These are phyloP conservation scores for Onychostoma macrolepis DNA, from an alignment of 2,113 vertebrate species.

Conservation along the genomic window DNA sequence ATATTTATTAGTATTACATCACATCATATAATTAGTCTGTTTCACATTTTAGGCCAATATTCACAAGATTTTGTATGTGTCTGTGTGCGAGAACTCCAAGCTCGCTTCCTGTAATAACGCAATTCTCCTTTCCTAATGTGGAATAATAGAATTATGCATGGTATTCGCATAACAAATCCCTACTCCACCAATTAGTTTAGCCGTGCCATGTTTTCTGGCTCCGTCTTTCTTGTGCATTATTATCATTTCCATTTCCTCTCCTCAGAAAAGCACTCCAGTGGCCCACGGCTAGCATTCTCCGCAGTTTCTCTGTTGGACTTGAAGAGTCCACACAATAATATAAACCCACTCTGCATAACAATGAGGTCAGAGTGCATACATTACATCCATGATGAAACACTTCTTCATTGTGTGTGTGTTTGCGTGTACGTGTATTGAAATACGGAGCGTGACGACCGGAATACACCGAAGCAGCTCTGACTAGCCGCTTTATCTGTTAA, in stretches of 20 bases:
- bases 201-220: slow-evolving; percentile 38
- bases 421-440: slow-evolving; percentile 4
- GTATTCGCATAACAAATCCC: slow-evolving; percentile 49
- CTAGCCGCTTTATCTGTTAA: slow-evolving; percentile 21
- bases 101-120: slow-evolving; percentile 27
- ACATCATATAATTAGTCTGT: not conserved
- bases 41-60: not conserved
- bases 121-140: slow-evolving; percentile 47
- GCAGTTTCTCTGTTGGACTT: slow-evolving; percentile 19
- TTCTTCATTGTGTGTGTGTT: slow-evolving; percentile 21
- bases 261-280: slow-evolving; percentile 47
- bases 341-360: slow-evolving; percentile 62
- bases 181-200: slow-evolving; percentile 56
- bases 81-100: slow-evolving; percentile 7
- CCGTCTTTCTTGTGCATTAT: slow-evolving; percentile 47
- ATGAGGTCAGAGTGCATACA: slow-evolving; percentile 48
- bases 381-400: slow-evolving; percentile 37
- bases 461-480: not conserved
- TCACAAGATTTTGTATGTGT: not conserved
- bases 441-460: not conserved
- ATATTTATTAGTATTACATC: slow-evolving; percentile 19
- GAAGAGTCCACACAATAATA: slow-evolving; percentile 46
- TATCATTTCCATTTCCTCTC: slow-evolving; percentile 49
- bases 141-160: slow-evolving; percentile 54
- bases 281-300: slow-evolving; percentile 52